Conservation (phyloP, 1,140 invertebrate genomes). For the Diorhabda sublineata region DNA sequence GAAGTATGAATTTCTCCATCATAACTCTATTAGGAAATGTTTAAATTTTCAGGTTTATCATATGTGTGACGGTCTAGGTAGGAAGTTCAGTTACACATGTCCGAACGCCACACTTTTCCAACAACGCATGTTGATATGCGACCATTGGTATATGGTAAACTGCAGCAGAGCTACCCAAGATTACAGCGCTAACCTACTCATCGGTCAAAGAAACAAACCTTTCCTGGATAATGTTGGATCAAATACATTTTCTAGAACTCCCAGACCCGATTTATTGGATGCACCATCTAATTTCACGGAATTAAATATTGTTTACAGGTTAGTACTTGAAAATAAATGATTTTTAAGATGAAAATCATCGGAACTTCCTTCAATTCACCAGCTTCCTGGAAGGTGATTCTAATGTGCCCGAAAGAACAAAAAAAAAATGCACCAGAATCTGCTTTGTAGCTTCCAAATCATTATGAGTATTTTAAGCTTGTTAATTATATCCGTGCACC, state of each 20-base stretch:
- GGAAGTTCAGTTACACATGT: constrained; percentile 71
- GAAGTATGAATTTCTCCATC: too few relatives aligned
- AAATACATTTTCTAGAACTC: constrained; percentile 53
- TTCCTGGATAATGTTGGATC: constrained; percentile 63
- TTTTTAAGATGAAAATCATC: too few relatives aligned
- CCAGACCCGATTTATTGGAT: constrained; percentile 59
- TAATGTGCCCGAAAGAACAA: too few relatives aligned
- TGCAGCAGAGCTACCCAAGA: constrained; percentile 63
- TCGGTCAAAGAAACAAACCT: constrained; percentile 60
- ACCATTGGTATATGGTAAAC: constrained; percentile 81
- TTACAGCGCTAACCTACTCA: constrained; percentile 65
- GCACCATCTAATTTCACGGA: constrained; percentile 54
- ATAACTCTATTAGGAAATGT: too few relatives aligned
- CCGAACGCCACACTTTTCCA: constrained; percentile 75
- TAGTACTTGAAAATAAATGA: background rate
- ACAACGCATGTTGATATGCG: constrained; percentile 73
- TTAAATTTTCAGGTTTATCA: constrained; percentile 61
- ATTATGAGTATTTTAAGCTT: too few relatives aligned
- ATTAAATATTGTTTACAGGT: constrained; percentile 38
- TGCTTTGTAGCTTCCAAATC: too few relatives aligned
- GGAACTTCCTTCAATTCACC: too few relatives aligned
- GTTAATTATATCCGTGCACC: too few relatives aligned
- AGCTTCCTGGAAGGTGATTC: too few relatives aligned
- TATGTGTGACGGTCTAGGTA: constrained; percentile 68
- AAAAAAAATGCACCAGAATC: too few relatives aligned